Conservation (phyloP, 2,888 invertebrate species). For the Smittia sp. region DNA sequence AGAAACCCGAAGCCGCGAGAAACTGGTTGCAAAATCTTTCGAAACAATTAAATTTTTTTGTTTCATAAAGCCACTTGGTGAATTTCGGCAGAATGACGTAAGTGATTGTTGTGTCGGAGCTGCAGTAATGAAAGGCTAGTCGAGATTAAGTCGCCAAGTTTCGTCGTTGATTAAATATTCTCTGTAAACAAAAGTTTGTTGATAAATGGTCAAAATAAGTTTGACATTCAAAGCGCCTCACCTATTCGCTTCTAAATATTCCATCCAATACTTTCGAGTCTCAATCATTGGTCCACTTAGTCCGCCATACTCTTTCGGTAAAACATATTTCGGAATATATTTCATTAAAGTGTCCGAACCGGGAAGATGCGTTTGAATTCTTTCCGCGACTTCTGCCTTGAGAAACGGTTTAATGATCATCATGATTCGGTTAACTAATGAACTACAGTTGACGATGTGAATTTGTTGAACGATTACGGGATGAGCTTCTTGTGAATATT, state of each 20-base stretch:
- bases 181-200: slow-evolving; percentile 14
- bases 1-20: no score
- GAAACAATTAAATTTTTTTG: no score
- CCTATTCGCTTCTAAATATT: not conserved
- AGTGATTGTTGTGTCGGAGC: no score
- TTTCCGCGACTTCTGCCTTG: slow-evolving; percentile 63
- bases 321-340: slow-evolving; percentile 61
- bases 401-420: slow-evolving; percentile 64
- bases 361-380: slow-evolving; percentile 65
- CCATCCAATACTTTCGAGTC: slow-evolving; percentile 53
- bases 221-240: not conserved
- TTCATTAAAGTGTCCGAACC: slow-evolving; percentile 62
- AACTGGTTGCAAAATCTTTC: no score
- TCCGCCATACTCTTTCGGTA: slow-evolving; percentile 70
- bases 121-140: not conserved
- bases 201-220: not conserved
- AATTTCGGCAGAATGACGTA: no score
- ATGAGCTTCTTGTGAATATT: slow-evolving; percentile 54
- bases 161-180: slow-evolving; percentile 21
- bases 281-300: slow-evolving; percentile 59
- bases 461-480: slow-evolving; percentile 65
- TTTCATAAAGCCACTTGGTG: no score
- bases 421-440: slow-evolving; percentile 63
- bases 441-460: slow-evolving; percentile 64
- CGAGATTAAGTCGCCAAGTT: not conserved